Conservation (phyloP, 2,113 vertebrate species). For the Gymnorhina tibicen region DNA sequence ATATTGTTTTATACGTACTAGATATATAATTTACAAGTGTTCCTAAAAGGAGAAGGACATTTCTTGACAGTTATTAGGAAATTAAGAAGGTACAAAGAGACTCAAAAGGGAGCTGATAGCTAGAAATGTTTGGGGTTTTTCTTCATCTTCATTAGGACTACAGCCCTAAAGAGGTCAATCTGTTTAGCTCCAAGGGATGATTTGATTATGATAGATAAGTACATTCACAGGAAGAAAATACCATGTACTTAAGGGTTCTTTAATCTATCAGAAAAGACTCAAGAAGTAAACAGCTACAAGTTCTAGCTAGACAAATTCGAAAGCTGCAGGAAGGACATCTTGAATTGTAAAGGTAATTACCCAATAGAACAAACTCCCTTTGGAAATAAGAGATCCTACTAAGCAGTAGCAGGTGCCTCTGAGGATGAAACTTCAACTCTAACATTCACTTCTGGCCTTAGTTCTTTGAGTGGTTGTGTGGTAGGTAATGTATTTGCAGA, state of each 20-base stretch:
- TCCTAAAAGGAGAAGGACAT: not conserved
- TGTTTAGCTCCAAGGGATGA: slow-evolving; percentile 34
- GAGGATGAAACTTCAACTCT: not conserved
- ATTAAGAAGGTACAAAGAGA: not conserved
- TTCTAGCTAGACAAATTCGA: not conserved
- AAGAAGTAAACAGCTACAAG: slow-evolving; percentile 9
- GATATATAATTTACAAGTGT: not conserved
- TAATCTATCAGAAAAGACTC: slow-evolving; percentile 17
- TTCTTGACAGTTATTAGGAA: not conserved
- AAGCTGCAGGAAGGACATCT: not conserved
- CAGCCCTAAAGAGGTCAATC: slow-evolving; percentile 50
- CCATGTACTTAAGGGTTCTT: slow-evolving; percentile 12
- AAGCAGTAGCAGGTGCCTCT: not conserved
- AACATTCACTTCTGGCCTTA: not conserved
- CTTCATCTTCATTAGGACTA: not conserved
- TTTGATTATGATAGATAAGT: slow-evolving; percentile 55
- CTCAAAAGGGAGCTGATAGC: not conserved
- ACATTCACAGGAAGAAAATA: slow-evolving; percentile 32
- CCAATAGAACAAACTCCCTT: not conserved
- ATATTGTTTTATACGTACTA: not conserved
- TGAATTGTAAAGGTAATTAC: not conserved
- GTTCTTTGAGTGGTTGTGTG: not conserved
- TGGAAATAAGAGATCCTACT: not conserved
- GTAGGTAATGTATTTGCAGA: not conserved
- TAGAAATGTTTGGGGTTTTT: not conserved